These are phyloP conservation scores for Oryctolagus cuniculus DNA, from an alignment of 2,113 vertebrate species.

Conservation along the genomic window mOryCun1.1 NC_091445.1:87834501-87835000, in stretches of 20 bases:
- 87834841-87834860: not conserved
- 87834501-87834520: slow-evolving; percentile 56
- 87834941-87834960: not conserved
- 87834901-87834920: not conserved
- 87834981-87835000: not conserved
- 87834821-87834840: not conserved
- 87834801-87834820: not conserved
- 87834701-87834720: slow-evolving; percentile 7
- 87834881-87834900: slow-evolving; percentile 3
- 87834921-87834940: not conserved
- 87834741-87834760: not conserved
- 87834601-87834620: not conserved
- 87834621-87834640: slow-evolving; percentile 42
- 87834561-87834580: not conserved
- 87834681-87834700: not conserved
- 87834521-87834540: not conserved
- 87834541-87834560: slow-evolving; percentile 10
- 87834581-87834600: not conserved
- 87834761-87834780: not conserved
- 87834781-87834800: not conserved
- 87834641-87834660: not conserved
- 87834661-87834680: not conserved
- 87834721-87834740: not conserved
- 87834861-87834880: not conserved
- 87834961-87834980: not conserved